Evolutionary conservation across 1,140 invertebrate species (phyloP).

Genomic region (Geopemphigus sp.): DNA sequence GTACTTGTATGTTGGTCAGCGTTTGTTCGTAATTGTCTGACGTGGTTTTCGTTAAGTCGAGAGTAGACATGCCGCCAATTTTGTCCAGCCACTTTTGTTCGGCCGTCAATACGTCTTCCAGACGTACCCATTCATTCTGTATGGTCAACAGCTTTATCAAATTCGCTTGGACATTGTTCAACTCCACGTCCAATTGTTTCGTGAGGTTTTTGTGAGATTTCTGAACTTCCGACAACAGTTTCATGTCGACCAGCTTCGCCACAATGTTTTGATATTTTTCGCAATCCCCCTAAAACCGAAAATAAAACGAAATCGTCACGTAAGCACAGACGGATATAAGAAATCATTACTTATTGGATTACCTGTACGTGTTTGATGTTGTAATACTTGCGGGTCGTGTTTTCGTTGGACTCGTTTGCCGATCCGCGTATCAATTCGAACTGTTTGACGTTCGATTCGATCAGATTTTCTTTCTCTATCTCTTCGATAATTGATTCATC

Average conservation of each 20-base stretch:
- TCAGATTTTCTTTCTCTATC: neutral
- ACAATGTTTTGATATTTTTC: neutral
- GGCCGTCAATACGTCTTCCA: slow-evolving; percentile 1
- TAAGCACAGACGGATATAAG: neutral
- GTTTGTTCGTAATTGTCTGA: neutral
- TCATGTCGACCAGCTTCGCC: neutral
- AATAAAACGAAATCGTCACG: neutral
- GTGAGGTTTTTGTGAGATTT: neutral
- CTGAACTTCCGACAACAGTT: neutral
- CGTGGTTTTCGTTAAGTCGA: neutral
- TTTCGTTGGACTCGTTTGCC: neutral
- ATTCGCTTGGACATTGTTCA: neutral
- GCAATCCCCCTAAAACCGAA: slow-evolving; percentile 10
- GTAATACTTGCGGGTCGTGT: neutral
- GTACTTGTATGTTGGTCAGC: neutral
- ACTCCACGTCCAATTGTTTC: neutral
- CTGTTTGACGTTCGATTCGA: neutral
- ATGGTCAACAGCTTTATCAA: neutral
- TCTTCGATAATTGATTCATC: neutral
- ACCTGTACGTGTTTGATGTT: slow-evolving; percentile 31
- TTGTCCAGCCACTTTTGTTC: slow-evolving; percentile 26
- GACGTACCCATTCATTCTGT: slow-evolving; percentile 10
- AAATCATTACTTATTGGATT: neutral
- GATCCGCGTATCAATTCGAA: neutral
- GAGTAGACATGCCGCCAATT: neutral